Conservation (phyloP, 2,888 invertebrate species). For the Oscheius onirici region DNA sequence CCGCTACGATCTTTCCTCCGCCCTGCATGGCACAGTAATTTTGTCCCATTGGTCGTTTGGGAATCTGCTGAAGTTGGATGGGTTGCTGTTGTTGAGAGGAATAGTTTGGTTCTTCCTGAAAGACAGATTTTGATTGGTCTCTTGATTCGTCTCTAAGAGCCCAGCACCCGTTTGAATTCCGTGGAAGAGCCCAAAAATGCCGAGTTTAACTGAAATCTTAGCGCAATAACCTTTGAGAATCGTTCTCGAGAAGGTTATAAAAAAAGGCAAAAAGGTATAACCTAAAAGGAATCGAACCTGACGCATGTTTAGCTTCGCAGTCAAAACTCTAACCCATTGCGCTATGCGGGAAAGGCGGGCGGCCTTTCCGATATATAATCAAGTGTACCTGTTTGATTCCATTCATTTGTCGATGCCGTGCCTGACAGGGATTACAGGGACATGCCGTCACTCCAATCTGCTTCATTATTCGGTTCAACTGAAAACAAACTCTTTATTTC, state of each 20-base stretch:
- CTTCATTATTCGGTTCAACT: slow-evolving; percentile 49
- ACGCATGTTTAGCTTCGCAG: too few species aligned
- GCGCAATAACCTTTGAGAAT: too few species aligned
- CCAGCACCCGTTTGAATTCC: too few species aligned
- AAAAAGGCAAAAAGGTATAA: too few species aligned
- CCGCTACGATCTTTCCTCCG: slow-evolving; percentile 43
- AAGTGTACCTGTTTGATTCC: slow-evolving; percentile 16
- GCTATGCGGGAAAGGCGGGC: too few species aligned
- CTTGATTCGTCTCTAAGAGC: too few species aligned
- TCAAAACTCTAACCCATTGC: too few species aligned
- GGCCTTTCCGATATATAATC: too few species aligned
- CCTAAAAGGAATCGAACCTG: too few species aligned
- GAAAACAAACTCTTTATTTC: slow-evolving; percentile 14
- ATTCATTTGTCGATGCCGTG: slow-evolving; percentile 22
- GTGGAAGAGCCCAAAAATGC: too few species aligned
- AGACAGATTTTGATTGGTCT: background rate
- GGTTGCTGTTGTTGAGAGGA: slow-evolving; percentile 26
- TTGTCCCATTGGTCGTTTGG: slow-evolving; percentile 34
- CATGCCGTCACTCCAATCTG: slow-evolving; percentile 39
- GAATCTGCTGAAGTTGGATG: slow-evolving; percentile 38
- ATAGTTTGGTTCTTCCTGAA: background rate
- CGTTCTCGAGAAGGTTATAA: too few species aligned
- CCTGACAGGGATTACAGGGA: slow-evolving; percentile 35
- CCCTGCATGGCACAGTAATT: slow-evolving; percentile 3
- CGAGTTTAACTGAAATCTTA: too few species aligned